Conservation (phyloP, 2,888 invertebrate genomes). For the Gryllus longicercus region DNA sequence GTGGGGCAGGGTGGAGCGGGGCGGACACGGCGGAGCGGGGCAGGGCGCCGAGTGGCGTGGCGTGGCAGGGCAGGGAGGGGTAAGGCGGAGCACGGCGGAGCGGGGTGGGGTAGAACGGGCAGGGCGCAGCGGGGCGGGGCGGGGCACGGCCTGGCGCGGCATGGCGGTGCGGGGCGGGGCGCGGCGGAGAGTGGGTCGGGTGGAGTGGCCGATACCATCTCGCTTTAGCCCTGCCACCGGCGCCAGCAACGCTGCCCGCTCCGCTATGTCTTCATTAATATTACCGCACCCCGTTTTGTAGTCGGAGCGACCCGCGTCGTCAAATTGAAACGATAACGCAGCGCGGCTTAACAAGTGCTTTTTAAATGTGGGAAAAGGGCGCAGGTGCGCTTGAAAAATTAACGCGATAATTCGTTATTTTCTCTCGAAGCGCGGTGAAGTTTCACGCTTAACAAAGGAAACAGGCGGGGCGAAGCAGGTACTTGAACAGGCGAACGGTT, state of each 20-base stretch:
- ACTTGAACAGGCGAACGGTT: no score
- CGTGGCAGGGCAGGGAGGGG: no score
- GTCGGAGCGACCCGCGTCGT: neutral
- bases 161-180: neutral
- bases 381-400: constrained; percentile 7
- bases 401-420: constrained; percentile 2
- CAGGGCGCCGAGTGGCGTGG: no score
- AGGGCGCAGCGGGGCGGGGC: no score
- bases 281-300: neutral
- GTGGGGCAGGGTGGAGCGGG: no score
- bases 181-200: neutral
- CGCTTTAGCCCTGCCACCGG: neutral
- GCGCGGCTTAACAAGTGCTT: neutral
- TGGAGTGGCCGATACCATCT: neutral
- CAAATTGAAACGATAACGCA: constrained; percentile 17
- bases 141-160: neutral
- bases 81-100: no score
- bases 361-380: neutral
- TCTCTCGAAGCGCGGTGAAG: neutral
- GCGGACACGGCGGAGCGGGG: no score
- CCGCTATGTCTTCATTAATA: constrained; percentile 9
- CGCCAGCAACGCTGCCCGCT: neutral
- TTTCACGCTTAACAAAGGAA: neutral
- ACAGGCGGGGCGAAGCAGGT: neutral
- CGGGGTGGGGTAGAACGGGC: no score